These are phyloP conservation scores for Ochropleura plecta DNA, from an alignment of 2,888 invertebrate species.

Conservation along the genomic window DNA sequence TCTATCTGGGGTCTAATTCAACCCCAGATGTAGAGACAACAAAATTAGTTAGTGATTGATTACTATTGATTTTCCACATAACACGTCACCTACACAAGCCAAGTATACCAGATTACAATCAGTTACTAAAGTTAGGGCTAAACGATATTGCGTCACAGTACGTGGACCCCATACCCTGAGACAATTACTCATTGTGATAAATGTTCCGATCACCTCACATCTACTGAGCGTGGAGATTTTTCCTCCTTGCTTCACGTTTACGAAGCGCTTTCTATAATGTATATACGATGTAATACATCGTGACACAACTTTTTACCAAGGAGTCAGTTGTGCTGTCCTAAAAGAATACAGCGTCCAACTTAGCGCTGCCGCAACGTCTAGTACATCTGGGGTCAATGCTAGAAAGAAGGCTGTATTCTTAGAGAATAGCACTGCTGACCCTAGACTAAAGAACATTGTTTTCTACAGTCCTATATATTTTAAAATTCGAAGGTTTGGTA, in stretches of 20 bases:
- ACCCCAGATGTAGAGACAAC: background rate
- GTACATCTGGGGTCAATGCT: too few relatives aligned
- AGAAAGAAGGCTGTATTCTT: too few relatives aligned
- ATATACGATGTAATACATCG: background rate
- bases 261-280: background rate
- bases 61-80: background rate
- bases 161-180: constrained; percentile 23
- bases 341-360: too few relatives aligned
- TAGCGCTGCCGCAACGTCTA: too few relatives aligned
- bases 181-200: constrained; percentile 57
- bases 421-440: too few relatives aligned
- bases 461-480: background rate
- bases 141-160: constrained; percentile 18
- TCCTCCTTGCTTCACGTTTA: constrained; percentile 14
- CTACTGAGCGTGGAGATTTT: constrained; percentile 25
- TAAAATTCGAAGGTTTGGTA: background rate
- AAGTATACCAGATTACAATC: constrained; percentile 12
- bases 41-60: constrained; percentile 1
- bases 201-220: constrained; percentile 32
- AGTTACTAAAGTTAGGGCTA: background rate
- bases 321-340: background rate
- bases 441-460: background rate
- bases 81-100: background rate
- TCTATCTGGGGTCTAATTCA: background rate
- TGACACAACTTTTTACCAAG: background rate